A percentile compares a stretch with the other conserved stretches of the same genome.
phyloP scores from a whole-genome alignment of 2,113 vertebrate species.

The Probosciger aterrimus region DNA sequence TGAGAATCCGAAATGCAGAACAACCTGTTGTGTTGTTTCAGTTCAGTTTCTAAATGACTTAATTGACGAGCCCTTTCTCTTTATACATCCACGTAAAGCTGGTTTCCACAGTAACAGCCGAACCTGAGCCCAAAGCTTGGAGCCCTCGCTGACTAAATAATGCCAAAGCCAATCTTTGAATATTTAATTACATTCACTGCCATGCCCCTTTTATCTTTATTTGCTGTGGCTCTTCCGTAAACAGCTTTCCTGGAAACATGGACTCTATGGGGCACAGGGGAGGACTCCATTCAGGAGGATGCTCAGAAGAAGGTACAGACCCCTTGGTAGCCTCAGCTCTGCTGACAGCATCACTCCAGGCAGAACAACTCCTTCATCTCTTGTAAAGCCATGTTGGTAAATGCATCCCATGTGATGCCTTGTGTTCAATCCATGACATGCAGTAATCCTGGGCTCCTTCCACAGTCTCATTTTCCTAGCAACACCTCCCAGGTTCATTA shows the following conservation, averaged over 20 bases:
- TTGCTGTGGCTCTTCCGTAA: background rate
- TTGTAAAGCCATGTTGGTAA: fast-evolving
- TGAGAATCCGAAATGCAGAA: background rate
- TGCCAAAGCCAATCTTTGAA: background rate
- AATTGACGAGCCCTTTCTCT: constrained; percentile 62
- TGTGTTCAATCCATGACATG: fast-evolving
- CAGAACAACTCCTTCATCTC: fast-evolving
- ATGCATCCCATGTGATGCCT: fast-evolving
- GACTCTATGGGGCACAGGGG: background rate
- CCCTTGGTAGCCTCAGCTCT: fast-evolving
- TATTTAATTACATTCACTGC: constrained; percentile 6
- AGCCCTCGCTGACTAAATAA: constrained; percentile 59
- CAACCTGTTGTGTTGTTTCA: constrained; percentile 35
- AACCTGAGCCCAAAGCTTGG: constrained; percentile 24
- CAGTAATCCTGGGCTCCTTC: fast-evolving
- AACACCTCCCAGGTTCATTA: fast-evolving
- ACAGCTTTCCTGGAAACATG: background rate
- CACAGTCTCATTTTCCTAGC: background rate
- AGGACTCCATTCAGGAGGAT: background rate
- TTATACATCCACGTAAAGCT: constrained; percentile 6
- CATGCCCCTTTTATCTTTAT: background rate
- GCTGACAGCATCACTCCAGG: fast-evolving
- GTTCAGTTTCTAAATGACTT: constrained; percentile 50
- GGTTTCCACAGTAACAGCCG: constrained; percentile 73
- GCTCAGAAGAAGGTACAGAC: fast-evolving